Evolutionary conservation across 2,888 invertebrate genomes (phyloP).

Genomic region (Apamea epomidion): DNA sequence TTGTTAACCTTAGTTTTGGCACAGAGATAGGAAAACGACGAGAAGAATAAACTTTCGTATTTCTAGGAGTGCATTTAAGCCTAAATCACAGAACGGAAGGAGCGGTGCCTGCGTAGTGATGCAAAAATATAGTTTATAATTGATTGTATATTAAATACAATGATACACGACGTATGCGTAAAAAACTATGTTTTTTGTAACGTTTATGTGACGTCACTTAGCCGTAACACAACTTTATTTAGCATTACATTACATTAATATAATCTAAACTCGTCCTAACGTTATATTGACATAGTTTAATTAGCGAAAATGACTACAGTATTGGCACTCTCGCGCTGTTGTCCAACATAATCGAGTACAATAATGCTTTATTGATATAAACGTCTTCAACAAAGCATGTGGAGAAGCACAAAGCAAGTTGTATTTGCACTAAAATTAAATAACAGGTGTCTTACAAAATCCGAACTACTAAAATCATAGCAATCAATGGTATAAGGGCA

Average conservation of each 20-base stretch:
- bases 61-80: constrained; percentile 83
- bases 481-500: constrained; percentile 63
- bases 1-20: constrained; percentile 81
- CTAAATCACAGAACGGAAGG: constrained; percentile 89
- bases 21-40: constrained; percentile 82
- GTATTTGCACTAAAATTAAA: constrained; percentile 26
- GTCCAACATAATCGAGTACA: constrained; percentile 51
- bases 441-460: constrained; percentile 29
- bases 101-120: constrained; percentile 85
- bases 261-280: constrained; percentile 73
- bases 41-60: constrained; percentile 74
- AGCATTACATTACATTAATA: constrained; percentile 69
- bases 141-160: constrained; percentile 64
- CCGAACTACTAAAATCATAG: constrained; percentile 43
- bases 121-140: constrained; percentile 84
- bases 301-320: constrained; percentile 81
- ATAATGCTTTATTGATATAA: constrained; percentile 66
- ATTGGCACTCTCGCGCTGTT: constrained; percentile 79
- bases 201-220: constrained; percentile 63
- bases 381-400: constrained; percentile 9
- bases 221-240: constrained; percentile 73
- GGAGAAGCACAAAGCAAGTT: background rate
- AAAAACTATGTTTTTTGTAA: constrained; percentile 75
- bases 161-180: constrained; percentile 78
- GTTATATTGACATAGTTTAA: constrained; percentile 82